Conservation (phyloP, 2,888 invertebrate genomes). For the Pasiphila rectangulata region DNA sequence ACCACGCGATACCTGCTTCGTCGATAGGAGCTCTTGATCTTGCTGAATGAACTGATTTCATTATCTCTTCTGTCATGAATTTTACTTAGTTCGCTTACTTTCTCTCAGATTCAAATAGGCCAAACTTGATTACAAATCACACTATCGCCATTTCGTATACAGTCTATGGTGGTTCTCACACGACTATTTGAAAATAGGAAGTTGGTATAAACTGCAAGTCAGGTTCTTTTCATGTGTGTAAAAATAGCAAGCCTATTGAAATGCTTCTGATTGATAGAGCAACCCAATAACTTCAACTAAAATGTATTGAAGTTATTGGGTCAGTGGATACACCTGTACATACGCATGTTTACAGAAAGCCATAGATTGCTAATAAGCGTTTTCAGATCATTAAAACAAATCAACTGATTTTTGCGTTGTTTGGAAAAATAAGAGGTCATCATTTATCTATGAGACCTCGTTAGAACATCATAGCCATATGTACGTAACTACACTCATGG, state of each 20-base stretch:
- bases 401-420: too few relatives aligned
- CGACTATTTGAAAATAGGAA: slow-evolving; percentile 36
- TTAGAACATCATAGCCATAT: too few relatives aligned
- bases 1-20: slow-evolving; percentile 53
- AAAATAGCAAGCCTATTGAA: slow-evolving; percentile 25
- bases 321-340: slow-evolving; percentile 45
- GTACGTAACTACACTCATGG: too few relatives aligned
- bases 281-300: too few relatives aligned
- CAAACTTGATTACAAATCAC: too few relatives aligned
- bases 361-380: too few relatives aligned
- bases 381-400: too few relatives aligned
- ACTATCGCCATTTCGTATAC: slow-evolving; percentile 7
- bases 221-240: slow-evolving; percentile 27
- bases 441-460: too few relatives aligned
- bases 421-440: too few relatives aligned
- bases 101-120: not conserved
- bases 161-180: slow-evolving; percentile 19
- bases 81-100: too few relatives aligned
- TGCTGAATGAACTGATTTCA: slow-evolving; percentile 50
- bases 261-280: slow-evolving; percentile 29
- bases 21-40: slow-evolving; percentile 68
- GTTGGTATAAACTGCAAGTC: slow-evolving; percentile 45
- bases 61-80: slow-evolving; percentile 44
- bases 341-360: too few relatives aligned
- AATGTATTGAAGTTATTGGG: slow-evolving; percentile 40